Evolutionary conservation across 2,113 vertebrate genomes (phyloP).

Genomic region (Prunella himalayana): DNA sequence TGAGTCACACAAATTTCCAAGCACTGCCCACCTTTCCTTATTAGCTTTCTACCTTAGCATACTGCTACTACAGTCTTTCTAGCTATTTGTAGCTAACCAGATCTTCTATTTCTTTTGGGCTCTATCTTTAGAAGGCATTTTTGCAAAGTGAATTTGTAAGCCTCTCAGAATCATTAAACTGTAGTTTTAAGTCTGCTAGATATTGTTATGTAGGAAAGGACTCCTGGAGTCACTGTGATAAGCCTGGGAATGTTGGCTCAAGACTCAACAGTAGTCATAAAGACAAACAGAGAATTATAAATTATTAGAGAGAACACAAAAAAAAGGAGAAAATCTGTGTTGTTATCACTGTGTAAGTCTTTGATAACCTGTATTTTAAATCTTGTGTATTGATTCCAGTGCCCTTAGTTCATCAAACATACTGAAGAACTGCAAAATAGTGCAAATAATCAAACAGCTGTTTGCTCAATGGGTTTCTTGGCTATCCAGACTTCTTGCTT

Average conservation of each 20-base stretch:
- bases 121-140: neutral
- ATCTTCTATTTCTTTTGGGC: neutral
- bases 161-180: neutral
- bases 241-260: neutral
- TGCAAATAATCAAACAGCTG: neutral
- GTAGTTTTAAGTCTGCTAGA: neutral
- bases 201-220: neutral
- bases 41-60: neutral
- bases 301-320: neutral
- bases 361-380: neutral
- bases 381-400: neutral
- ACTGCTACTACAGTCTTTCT: neutral
- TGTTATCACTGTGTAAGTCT: neutral
- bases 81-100: neutral
- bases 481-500: neutral
- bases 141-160: neutral
- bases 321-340: neutral
- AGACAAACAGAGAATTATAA: neutral
- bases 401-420: neutral
- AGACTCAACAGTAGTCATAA: neutral
- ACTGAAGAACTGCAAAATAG: neutral
- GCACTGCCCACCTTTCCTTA: neutral
- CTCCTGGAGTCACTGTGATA: neutral
- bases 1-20: neutral
- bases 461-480: neutral